These are phyloP conservation scores for Botrylloides violaceus DNA, from an alignment of 23 tunicate genomes.

Conservation along the genomic window DNA sequence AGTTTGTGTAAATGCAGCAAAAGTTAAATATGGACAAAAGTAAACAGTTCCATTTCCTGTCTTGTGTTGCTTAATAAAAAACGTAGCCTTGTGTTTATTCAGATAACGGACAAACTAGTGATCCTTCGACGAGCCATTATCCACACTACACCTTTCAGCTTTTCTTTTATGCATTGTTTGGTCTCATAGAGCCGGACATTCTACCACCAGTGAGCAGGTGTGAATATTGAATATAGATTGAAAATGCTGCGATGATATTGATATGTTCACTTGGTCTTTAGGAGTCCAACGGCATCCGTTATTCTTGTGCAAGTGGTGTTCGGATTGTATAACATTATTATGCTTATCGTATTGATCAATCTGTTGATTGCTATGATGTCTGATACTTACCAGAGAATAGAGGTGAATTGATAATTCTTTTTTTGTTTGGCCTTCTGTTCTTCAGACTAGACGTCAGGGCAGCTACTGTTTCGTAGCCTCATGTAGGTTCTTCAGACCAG, in stretches of 20 bases:
- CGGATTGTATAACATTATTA: constrained; percentile 80
- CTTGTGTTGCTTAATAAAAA: too few relatives aligned
- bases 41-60: too few relatives aligned
- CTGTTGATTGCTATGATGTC: constrained; percentile 97
- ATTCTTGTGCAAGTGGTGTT: constrained; percentile 81
- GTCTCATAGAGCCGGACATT: constrained; percentile 82
- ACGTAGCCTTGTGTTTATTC: too few relatives aligned
- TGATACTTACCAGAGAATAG: constrained; percentile 86
- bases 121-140: constrained; percentile 24
- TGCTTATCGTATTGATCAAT: constrained; percentile 79
- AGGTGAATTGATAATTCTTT: too few relatives aligned
- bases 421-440: too few relatives aligned
- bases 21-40: too few relatives aligned
- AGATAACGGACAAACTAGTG: constrained; percentile 14
- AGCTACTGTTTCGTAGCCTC: too few relatives aligned
- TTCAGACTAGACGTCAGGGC: too few relatives aligned
- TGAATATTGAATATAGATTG: neutral
- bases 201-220: constrained; percentile 63
- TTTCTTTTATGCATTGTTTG: constrained; percentile 87
- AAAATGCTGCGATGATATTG: neutral
- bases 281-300: constrained; percentile 50
- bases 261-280: neutral
- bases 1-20: too few relatives aligned
- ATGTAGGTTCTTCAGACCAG: too few relatives aligned
- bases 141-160: constrained; percentile 81